These are phyloP conservation scores for Mionectes macconnelli DNA, from an alignment of 2,113 vertebrate species.

Conservation along the genomic window DNA sequence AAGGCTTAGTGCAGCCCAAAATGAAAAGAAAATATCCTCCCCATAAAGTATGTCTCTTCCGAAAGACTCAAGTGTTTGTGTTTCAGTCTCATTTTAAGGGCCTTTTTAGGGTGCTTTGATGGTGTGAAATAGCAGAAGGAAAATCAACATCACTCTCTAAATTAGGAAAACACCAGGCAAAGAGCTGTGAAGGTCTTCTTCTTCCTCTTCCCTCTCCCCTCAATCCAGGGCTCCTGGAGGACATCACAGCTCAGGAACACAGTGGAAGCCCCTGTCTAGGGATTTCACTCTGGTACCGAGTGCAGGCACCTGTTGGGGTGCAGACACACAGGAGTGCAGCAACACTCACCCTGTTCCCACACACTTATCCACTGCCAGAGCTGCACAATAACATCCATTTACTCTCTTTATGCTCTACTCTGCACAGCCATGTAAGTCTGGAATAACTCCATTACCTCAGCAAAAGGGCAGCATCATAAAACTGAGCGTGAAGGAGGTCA, in stretches of 20 bases:
- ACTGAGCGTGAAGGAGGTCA: background rate
- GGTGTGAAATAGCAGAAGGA: background rate
- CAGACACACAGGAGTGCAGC: background rate
- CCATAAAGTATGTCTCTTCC: background rate
- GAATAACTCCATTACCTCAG: background rate
- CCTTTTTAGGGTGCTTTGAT: background rate
- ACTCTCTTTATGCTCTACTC: background rate
- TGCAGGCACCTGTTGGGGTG: fast-evolving
- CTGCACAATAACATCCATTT: background rate
- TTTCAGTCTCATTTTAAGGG: background rate
- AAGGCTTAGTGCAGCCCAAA: background rate
- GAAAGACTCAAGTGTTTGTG: background rate
- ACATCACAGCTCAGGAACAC: background rate
- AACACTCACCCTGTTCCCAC: background rate
- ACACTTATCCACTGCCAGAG: background rate
- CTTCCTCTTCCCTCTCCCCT: background rate
- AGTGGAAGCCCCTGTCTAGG: background rate
- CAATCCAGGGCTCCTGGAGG: background rate
- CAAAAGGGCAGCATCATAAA: background rate
- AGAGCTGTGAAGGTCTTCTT: background rate
- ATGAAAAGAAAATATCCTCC: background rate
- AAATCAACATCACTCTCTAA: background rate
- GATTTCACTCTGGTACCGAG: fast-evolving
- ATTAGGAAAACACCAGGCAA: background rate
- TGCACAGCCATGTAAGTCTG: background rate